Evolutionary conservation across 2,888 invertebrate genomes (phyloP), one percentile per base, ranked within the genome.

Genomic region (Brenthis daphne): DNA sequence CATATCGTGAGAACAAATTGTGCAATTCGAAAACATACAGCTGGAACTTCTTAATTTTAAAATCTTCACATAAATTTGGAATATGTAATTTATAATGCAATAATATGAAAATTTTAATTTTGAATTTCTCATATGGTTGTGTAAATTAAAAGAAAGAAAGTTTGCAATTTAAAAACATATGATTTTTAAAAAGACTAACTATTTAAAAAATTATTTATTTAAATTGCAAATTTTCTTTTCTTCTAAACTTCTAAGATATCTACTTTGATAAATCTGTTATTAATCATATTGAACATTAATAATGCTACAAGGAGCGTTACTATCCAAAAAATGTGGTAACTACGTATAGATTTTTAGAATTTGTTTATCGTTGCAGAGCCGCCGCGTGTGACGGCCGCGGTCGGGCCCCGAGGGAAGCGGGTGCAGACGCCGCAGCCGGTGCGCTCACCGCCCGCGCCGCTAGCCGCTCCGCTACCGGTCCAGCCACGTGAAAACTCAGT

Each of bases 361-460:
- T 1, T 56, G 20, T 56, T 24, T 65, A 58, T 54, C 33, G 72
- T 78, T 77, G 1, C 81, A 92, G 92, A 92, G 77, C 87, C 90
- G 73, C 85, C 90, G 74, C 90, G 91, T 73, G 91, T 90, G 78
- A 81, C 88, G 70, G 82, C 88, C 64, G 87, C 87, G 76, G 87
- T 88, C 71, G 90, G 85, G 78, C 89, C 90, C 56, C 88, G 91
- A 61, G 85, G 89, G 76, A 91, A 91, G 85, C 88, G 91, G 29
- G 89, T 84, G 77, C 89, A 87, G 77, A 90, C 90, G 61, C 90
- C 90, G 69, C 89, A 88, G 77, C 82, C 74, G 16, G 73, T 57
- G 57, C 74, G 77, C 81, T 56, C 85, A 79, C 75, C 87, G 84
- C 73, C 86, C 83, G 66, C 78, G 80, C 69, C 85, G 80, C 57